These are phyloP conservation scores for Acanthisitta chloris DNA, from an alignment of 2,113 vertebrate species.

Conservation along the genomic window DNA sequence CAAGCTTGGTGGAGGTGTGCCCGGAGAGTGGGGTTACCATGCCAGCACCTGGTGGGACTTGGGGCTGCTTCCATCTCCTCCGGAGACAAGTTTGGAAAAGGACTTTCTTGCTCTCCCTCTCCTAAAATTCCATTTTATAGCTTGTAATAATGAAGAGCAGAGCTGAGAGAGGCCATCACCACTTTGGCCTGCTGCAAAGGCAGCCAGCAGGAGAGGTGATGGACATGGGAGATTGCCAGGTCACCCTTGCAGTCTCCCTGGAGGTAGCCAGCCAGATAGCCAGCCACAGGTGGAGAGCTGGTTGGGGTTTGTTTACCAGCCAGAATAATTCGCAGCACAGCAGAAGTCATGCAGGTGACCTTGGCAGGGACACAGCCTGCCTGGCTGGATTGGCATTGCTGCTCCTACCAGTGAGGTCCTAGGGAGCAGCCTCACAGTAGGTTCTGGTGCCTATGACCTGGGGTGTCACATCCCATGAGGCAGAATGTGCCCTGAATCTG, in stretches of 20 bases:
- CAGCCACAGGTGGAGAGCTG: rapidly evolving
- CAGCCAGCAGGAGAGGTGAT: rapidly evolving
- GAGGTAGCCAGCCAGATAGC: background rate
- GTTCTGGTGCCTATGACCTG: background rate
- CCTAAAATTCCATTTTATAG: background rate
- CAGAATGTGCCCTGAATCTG: background rate
- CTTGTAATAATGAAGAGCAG: background rate
- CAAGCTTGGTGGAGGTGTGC: background rate
- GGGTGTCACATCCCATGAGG: background rate
- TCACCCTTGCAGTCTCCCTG: background rate
- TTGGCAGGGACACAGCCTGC: background rate
- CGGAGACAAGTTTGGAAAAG: background rate
- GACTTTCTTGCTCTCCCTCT: background rate
- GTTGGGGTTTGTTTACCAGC: background rate
- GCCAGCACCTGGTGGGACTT: background rate
- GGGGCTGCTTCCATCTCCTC: background rate
- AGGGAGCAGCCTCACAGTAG: background rate
- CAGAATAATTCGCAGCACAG: background rate
- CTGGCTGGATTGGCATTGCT: background rate
- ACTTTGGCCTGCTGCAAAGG: rapidly evolving
- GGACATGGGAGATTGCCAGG: rapidly evolving
- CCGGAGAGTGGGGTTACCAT: rapidly evolving
- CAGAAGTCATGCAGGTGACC: background rate
- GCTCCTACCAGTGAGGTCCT: background rate
- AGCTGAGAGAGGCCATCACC: background rate